Percentiles rank a stretch among this genome's conserved stretches.
These are phyloP conservation scores for Apeltes quadracus DNA, from an alignment of 2,113 vertebrate species.

Conservation along the genomic window DNA sequence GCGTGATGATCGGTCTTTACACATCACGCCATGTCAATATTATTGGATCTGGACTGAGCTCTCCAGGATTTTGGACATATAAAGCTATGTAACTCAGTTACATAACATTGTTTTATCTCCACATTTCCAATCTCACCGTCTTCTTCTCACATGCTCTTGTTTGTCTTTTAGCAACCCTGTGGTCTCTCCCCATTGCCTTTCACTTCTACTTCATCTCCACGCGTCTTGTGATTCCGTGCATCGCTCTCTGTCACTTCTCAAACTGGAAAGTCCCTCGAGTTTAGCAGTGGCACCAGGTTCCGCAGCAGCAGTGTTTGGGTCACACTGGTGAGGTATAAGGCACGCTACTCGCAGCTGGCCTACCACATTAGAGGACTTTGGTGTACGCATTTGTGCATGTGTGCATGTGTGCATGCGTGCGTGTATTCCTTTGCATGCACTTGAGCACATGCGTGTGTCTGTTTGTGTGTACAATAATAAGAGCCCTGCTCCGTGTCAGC, in stretches of 20 bases:
- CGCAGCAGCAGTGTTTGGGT: conserved; percentile 63
- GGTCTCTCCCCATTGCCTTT: conserved; percentile 14
- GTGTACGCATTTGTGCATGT: conserved; percentile 56
- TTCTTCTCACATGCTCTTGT: not conserved
- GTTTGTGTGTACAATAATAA: conserved; percentile 80
- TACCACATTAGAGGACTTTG: conserved; percentile 82
- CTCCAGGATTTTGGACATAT: not conserved
- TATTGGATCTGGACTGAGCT: not conserved
- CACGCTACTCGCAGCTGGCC: conserved; percentile 83
- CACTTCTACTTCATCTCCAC: conserved; percentile 15
- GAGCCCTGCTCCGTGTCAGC: conserved; percentile 79
- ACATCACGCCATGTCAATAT: not conserved
- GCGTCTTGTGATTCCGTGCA: conserved; percentile 20
- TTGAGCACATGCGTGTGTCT: conserved; percentile 36
- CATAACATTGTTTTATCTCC: not conserved
- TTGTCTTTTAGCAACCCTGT: conserved; percentile 6
- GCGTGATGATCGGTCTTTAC: not conserved
- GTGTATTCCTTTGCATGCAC: conserved; percentile 32
- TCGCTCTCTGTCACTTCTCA: conserved; percentile 36
- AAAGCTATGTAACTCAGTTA: not conserved
- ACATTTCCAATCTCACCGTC: not conserved
- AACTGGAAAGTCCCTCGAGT: conserved; percentile 81
- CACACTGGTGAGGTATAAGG: conserved; percentile 78
- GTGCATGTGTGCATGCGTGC: conserved; percentile 32
- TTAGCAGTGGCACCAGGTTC: conserved; percentile 63